phyloP scores from a whole-genome alignment of 2,113 vertebrate species.

The Lepus americanus region DNA sequence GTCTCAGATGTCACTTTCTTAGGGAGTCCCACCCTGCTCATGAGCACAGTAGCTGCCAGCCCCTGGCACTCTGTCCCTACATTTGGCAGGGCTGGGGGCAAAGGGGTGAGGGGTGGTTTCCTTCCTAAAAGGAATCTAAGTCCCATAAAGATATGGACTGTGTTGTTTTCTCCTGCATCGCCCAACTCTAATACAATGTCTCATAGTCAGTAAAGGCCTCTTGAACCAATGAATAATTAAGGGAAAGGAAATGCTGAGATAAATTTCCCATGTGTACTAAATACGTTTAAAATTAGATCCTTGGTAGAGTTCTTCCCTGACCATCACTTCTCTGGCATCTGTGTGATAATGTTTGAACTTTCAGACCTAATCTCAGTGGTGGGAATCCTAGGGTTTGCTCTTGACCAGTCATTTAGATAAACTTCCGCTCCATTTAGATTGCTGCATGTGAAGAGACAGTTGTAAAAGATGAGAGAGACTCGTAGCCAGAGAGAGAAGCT shows the following conservation, averaged over 20 bases:
- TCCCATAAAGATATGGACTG: not conserved
- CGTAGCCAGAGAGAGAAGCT: not conserved
- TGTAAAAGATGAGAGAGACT: conserved; percentile 30
- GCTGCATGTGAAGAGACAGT: not conserved
- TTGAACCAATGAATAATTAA: conserved; percentile 25
- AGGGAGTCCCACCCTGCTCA: not conserved
- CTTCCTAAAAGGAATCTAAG: not conserved
- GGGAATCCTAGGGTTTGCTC: conserved; percentile 39
- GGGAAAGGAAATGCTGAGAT: conserved; percentile 10
- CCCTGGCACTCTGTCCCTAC: not conserved
- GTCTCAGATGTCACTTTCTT: not conserved
- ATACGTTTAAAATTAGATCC: conserved; percentile 34
- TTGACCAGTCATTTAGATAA: not conserved
- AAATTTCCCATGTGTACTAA: not conserved
- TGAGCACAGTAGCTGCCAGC: not conserved
- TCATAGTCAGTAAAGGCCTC: not conserved
- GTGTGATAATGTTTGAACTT: not conserved
- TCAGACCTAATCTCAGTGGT: conserved; percentile 36
- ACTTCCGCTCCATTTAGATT: conserved; percentile 22
- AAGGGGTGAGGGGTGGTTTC: not conserved
- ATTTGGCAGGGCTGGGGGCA: not conserved
- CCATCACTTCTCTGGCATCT: not conserved
- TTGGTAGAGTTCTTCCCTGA: not conserved
- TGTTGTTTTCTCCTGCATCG: not conserved
- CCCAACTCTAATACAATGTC: not conserved